phyloP scores from a whole-genome alignment of 2,888 invertebrate genomes.

The Toxonevra muliebris region DNA sequence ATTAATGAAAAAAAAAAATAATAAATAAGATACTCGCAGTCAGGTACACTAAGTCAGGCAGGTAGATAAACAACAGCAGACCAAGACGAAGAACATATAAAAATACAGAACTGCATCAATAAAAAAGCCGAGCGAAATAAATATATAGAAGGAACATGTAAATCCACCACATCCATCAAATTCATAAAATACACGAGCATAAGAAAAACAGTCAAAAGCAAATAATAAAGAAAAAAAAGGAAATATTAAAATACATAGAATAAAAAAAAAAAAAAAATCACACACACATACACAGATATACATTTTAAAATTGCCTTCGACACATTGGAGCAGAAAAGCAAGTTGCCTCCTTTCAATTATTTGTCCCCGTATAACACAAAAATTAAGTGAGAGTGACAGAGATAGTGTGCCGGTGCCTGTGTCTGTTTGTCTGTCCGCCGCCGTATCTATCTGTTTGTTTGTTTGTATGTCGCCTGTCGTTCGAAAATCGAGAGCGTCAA shows the following conservation, averaged over 20 bases:
- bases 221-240: conserved; percentile 14
- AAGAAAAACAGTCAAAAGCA: not conserved
- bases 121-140: no score
- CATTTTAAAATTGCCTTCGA: conserved; percentile 25
- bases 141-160: no score
- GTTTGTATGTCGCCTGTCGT: no score
- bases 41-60: conserved; percentile 5
- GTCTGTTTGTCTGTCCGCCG: not conserved
- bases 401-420: not conserved
- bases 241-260: conserved; percentile 2
- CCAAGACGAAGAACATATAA: no score
- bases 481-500: not conserved
- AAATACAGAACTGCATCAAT: no score
- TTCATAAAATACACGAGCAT: conserved; percentile 9
- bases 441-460: no score
- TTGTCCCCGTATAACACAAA: no score
- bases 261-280: conserved; percentile 14
- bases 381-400: not conserved
- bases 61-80: conserved; percentile 10
- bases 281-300: conserved; percentile 11
- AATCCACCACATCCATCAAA: no score
- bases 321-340: conserved; percentile 15
- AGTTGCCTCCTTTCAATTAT: conserved; percentile 17
- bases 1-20: no score
- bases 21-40: no score